phyloP scores from a whole-genome alignment of 2,888 invertebrate genomes.

The Cantharis flavilabris region DNA sequence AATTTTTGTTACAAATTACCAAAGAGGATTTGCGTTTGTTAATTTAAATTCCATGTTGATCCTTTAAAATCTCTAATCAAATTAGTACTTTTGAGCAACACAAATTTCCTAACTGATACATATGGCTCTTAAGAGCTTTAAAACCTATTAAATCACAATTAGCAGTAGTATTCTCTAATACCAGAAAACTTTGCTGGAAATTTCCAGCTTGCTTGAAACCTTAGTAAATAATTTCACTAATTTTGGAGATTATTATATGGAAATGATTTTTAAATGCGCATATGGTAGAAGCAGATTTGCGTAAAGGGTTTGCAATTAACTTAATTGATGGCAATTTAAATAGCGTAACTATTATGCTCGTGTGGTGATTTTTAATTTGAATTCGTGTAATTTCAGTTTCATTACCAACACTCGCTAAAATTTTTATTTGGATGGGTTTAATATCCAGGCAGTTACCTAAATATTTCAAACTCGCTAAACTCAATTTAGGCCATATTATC shows the following conservation, averaged over 20 bases:
- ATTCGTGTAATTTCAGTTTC: not conserved
- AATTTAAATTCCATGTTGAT: slow-evolving; percentile 6
- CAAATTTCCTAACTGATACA: slow-evolving; percentile 23
- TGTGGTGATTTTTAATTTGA: not conserved
- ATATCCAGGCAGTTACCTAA: slow-evolving; percentile 6
- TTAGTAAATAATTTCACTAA: slow-evolving; percentile 23
- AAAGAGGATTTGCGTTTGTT: slow-evolving; percentile 3
- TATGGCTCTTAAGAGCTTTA: slow-evolving; percentile 22
- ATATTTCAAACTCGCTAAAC: slow-evolving; percentile 14
- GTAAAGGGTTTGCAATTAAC: not conserved
- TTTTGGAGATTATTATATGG: slow-evolving; percentile 14
- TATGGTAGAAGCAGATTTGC: not conserved
- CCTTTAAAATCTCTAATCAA: slow-evolving; percentile 22
- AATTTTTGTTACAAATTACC: slow-evolving; percentile 8
- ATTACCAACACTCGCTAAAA: not conserved
- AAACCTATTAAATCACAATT: slow-evolving; percentile 29
- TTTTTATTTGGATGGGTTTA: not conserved
- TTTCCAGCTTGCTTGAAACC: not conserved
- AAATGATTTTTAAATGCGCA: slow-evolving; percentile 20
- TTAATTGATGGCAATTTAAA: slow-evolving; percentile 8
- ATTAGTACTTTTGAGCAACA: slow-evolving; percentile 22
- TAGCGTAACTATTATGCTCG: not conserved
- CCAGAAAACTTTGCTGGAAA: slow-evolving; percentile 3
- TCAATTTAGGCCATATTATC: slow-evolving; percentile 27
- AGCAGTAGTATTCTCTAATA: slow-evolving; percentile 12